phyloP scores from a whole-genome alignment of 2,113 vertebrate genomes.

The Hyaena hyaena region DNA sequence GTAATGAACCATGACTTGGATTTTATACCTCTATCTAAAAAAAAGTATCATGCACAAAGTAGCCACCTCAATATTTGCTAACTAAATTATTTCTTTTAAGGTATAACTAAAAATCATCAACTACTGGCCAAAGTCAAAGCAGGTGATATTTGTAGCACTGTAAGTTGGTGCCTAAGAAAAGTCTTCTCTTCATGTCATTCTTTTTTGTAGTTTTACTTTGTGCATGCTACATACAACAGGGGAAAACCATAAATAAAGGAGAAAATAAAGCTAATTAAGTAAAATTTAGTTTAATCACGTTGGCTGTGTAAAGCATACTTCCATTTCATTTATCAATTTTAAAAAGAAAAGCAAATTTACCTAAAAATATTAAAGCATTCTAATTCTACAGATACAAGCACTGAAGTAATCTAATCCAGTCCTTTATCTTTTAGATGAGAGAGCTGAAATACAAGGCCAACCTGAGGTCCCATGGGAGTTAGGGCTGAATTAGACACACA shows the following conservation, averaged over 20 bases:
- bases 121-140: slow-evolving; percentile 19
- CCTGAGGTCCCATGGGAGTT: not conserved
- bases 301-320: not conserved
- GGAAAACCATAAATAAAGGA: not conserved
- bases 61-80: not conserved
- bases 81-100: not conserved
- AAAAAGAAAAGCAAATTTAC: slow-evolving; percentile 49
- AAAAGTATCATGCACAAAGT: not conserved
- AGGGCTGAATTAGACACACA: not conserved
- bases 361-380: slow-evolving; percentile 8
- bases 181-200: not conserved
- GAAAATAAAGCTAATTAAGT: slow-evolving; percentile 32
- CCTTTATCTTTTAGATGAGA: not conserved
- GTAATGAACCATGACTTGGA: not conserved
- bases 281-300: slow-evolving; percentile 17
- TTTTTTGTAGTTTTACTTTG: slow-evolving; percentile 31
- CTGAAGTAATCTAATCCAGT: not conserved
- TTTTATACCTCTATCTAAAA: slow-evolving; percentile 30
- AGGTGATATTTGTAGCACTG: not conserved
- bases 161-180: not conserved
- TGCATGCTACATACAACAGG: not conserved
- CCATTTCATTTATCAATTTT: slow-evolving; percentile 18
- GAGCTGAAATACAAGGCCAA: not conserved
- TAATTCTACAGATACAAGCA: not conserved
- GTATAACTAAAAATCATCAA: slow-evolving; percentile 23